Evolutionary conservation across 1,140 invertebrate species (phyloP), one percentile per base, ranked within the genome.

Genomic region (Drosophila neocordata): DNA sequence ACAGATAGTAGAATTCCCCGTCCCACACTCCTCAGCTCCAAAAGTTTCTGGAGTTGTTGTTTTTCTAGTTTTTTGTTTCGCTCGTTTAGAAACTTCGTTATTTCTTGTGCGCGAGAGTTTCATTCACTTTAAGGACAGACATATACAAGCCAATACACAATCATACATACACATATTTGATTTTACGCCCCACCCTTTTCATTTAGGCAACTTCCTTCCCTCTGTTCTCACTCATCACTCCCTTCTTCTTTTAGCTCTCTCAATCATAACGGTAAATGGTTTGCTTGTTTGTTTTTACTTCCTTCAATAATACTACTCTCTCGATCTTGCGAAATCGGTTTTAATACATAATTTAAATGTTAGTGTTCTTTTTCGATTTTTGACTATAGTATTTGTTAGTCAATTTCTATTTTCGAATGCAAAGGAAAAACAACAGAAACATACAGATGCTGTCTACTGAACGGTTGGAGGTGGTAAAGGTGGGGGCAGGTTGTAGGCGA

Each of bases 321-420:
- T 41, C 9, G 48, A 48, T 48, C 58, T 82, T 77, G 62, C 65
- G 41, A 82, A 77, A 77, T 60, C 52, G 9, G 48, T 70, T 64
- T 68, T 44, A 20, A 38, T 20, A 18, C 18, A 59, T 59, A 37
- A 20, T 37, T 38, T 59, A n/a, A 38, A 56, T 73, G 53, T 78
- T 70, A 63, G 73, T 83, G 65, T 34, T 61, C 75, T 77, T 69
- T 75, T 79, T 79, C 75, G 72, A 83, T 79, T 77, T 88, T 71
- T 79, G 76, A 58, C 83, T 88, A 88, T 87, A 87, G 83, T 87
- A 88, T 90, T 90, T 90, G 88, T 90, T 90, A 90, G 87, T 87
- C 87, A 90, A 90, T 65, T 83, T 85, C 87, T 90, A 90, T 90
- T 90, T 90, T 90, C 77, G 82, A 90, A 80, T 65, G 67, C 72